Percentiles rank a stretch among this genome's conserved stretches.
phyloP scores from a whole-genome alignment of 2,888 invertebrate genomes.

The Parnassius mnemosyne region DNA sequence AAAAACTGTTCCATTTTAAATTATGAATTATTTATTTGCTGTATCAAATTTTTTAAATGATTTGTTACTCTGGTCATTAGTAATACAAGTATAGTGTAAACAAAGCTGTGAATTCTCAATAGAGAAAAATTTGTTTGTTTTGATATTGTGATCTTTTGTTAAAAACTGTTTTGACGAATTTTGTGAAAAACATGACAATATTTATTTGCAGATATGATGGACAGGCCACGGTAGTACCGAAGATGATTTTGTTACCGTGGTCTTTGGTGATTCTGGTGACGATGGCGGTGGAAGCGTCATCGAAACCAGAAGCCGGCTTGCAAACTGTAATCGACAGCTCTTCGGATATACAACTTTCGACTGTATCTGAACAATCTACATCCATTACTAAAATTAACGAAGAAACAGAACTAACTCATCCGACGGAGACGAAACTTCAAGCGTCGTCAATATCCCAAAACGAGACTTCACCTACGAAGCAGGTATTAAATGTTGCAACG shows the following conservation, averaged over 20 bases:
- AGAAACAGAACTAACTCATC: not conserved
- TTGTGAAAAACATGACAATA: not conserved
- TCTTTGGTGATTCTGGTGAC: not conserved
- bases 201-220: conserved; percentile 2
- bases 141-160: not conserved
- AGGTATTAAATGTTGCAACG: not conserved
- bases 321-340: not conserved
- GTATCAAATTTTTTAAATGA: no score
- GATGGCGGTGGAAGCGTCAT: not conserved
- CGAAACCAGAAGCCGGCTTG: not conserved
- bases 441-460: not conserved
- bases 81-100: no score
- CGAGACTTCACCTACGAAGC: not conserved
- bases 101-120: no score
- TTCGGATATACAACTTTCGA: not conserved
- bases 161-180: not conserved
- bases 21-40: no score
- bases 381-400: not conserved
- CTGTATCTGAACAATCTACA: not conserved
- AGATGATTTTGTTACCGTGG: not conserved
- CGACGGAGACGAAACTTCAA: not conserved
- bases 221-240: not conserved
- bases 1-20: no score
- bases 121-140: no score
- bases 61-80: no score